Conservation (phyloP, 2,797 vertebrate species). For the Alectoris magna region DNA sequence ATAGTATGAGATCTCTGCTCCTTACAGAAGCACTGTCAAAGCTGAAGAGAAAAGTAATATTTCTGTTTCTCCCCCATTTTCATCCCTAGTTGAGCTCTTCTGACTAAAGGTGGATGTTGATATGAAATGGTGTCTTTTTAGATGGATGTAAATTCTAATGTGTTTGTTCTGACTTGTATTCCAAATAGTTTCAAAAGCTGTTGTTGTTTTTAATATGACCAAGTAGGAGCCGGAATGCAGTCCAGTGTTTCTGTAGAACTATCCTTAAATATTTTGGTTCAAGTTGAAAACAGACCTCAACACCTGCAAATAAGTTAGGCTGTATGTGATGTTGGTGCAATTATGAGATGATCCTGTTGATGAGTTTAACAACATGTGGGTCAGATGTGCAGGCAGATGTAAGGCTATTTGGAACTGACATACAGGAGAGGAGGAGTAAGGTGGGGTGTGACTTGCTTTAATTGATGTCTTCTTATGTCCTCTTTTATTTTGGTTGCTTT, state of each 20-base stretch:
- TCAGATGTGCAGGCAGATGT: background rate
- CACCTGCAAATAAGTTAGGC: background rate
- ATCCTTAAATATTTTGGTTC: background rate
- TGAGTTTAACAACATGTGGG: background rate
- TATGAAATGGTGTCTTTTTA: background rate
- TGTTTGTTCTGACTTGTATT: background rate
- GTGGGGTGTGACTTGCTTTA: background rate
- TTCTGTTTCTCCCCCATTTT: background rate
- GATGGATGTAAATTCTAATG: background rate
- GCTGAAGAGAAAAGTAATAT: background rate
- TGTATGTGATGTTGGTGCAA: background rate
- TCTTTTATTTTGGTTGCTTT: constrained; percentile 3
- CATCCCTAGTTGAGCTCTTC: constrained; percentile 14
- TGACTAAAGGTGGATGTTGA: background rate
- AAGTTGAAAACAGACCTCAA: background rate
- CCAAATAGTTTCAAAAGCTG: background rate
- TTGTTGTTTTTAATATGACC: background rate
- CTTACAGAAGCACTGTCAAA: constrained; percentile 22
- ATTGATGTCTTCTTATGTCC: background rate
- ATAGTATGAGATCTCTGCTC: background rate
- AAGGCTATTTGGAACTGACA: background rate
- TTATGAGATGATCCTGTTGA: background rate
- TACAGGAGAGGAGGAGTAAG: background rate
- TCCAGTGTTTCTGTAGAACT: background rate
- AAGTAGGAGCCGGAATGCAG: background rate